Evolutionary conservation across 2,888 invertebrate species (phyloP), one percentile per base, ranked within the genome.

Genomic region (Drosophila paranaensis): DNA sequence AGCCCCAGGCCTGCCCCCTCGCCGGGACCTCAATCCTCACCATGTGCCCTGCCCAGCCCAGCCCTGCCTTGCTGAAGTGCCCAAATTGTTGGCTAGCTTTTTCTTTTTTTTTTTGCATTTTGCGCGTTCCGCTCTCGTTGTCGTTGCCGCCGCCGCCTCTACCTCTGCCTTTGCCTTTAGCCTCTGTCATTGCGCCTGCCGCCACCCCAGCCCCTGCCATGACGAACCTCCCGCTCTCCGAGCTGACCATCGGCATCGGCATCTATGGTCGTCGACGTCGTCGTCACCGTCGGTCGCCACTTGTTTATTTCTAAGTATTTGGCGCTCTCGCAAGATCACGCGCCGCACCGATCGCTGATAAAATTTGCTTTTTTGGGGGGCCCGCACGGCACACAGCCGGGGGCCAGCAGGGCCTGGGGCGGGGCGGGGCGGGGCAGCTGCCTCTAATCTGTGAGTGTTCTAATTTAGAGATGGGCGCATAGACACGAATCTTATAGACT

Each of bases 321-420:
- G 83, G 68, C 68, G 76, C 86, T 70, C 68, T 85, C 73, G 74
- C 61, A 79, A 86, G 87, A 82, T 82, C 82, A 82, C 82, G 82
- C 82, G 82, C 82, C 81, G 74, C 74, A 71, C 74, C 83, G 86
- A 86, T 86, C 58, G 74, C 81, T 82, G 82, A 82, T 82, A 79
- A 86, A 82, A 77, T 70, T 73, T 50, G 60, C 45, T 37, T 40
- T 57, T 42, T 45, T 25, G 45, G 51, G 30, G 27, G 20, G 45
- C 50, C 46, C 46, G 40, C 50, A 27, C 30, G 51, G 35, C 50
- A 4, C 20, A 6, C 48, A n/a, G n/a, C 48, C 30, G 25, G 63
- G 27, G 27, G 40, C 13, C 10, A 20, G 30, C 30, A 40, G 54
- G 37, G 51, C 50, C 6, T 53, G 43, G 56, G 63, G 14, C 20